These are phyloP conservation scores for Tortrix viridana DNA, from an alignment of 2,888 invertebrate genomes.

Conservation along the genomic window DNA sequence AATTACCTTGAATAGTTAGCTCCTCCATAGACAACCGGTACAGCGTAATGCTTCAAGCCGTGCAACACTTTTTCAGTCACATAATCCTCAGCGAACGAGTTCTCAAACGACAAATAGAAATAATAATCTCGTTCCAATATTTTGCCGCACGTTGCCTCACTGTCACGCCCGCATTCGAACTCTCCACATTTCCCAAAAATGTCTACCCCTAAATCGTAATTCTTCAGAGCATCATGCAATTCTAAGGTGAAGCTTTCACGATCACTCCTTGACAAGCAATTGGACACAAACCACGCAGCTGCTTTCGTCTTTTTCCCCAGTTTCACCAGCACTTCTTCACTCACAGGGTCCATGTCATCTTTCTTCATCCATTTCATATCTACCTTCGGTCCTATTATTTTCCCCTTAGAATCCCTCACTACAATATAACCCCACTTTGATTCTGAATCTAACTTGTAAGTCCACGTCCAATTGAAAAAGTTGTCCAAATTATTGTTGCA, in stretches of 20 bases:
- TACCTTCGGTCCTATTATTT: conserved; percentile 59
- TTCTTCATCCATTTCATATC: conserved; percentile 61
- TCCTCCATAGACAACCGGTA: conserved; percentile 89
- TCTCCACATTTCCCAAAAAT: conserved; percentile 53
- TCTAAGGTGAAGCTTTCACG: conserved; percentile 49
- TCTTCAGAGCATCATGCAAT: conserved; percentile 50
- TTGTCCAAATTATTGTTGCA: conserved; percentile 54
- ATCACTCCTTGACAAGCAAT: conserved; percentile 53
- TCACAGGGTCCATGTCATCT: conserved; percentile 53
- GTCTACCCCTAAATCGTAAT: conserved; percentile 56
- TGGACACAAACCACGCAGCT: conserved; percentile 64
- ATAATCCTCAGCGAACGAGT: conserved; percentile 64
- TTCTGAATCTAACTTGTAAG: conserved; percentile 65
- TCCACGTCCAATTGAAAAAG: conserved; percentile 76
- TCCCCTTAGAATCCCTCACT: conserved; percentile 55
- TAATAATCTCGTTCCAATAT: conserved; percentile 56
- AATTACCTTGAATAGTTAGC: conserved; percentile 51
- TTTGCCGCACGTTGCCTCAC: conserved; percentile 51
- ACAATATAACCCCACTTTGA: conserved; percentile 64
- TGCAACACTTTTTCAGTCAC: conserved; percentile 58
- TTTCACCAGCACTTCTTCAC: conserved; percentile 44
- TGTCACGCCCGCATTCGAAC: conserved; percentile 43
- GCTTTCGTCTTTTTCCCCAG: conserved; percentile 48
- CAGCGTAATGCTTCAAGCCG: conserved; percentile 72
- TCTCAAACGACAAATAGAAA: conserved; percentile 71